Conservation (phyloP, 2,113 vertebrate species). For the Colistium nudipinnis region DNA sequence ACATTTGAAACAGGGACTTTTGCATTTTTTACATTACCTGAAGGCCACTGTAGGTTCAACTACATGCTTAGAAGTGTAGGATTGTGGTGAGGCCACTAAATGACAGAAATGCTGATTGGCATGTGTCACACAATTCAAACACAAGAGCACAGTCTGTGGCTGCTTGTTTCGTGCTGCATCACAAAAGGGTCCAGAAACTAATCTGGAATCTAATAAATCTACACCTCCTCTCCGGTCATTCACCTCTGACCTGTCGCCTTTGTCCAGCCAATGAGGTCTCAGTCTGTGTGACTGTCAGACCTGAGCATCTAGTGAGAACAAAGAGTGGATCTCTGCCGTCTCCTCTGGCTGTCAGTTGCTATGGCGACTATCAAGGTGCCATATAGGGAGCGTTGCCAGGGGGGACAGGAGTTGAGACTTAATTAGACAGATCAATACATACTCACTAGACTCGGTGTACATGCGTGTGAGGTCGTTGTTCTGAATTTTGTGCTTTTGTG, state of each 20-base stretch:
- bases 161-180: too few relatives aligned
- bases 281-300: constrained; percentile 31
- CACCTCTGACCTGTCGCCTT: constrained; percentile 18
- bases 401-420: constrained; percentile 74
- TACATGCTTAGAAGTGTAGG: neutral
- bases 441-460: constrained; percentile 35
- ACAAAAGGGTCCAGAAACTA: neutral
- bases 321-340: constrained; percentile 23
- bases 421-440: constrained; percentile 73
- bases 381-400: constrained; percentile 76
- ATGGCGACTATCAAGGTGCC: constrained; percentile 75
- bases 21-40: neutral
- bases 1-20: too few relatives aligned
- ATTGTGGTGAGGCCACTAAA: too few relatives aligned
- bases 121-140: too few relatives aligned
- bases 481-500: constrained; percentile 8
- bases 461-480: neutral
- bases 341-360: constrained; percentile 74
- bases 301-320: constrained; percentile 50
- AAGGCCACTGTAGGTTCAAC: neutral
- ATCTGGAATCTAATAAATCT: neutral
- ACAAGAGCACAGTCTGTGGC: too few relatives aligned
- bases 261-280: constrained; percentile 1
- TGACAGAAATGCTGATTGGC: too few relatives aligned
- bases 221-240: neutral